phyloP scores from a whole-genome alignment of 1,140 invertebrate species.

The Lordiphosa clarofinis region DNA sequence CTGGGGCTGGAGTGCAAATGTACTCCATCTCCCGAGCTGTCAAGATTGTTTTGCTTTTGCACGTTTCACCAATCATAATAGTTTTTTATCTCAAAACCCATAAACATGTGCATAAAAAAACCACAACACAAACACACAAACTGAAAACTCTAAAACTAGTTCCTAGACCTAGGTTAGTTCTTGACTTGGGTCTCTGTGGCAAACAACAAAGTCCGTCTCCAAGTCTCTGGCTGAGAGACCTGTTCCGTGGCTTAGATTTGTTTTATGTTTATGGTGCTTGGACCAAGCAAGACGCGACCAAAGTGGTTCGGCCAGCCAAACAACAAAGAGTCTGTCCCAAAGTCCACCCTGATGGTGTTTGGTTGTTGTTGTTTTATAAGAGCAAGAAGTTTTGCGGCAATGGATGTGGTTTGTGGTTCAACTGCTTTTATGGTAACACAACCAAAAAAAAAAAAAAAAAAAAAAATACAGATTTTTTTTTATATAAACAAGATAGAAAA shows the following conservation, averaged over 20 bases:
- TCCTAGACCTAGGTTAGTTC: slow-evolving; percentile 76
- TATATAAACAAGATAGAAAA: slow-evolving; percentile 46
- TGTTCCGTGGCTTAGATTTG: slow-evolving; percentile 76
- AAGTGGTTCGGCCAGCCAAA: slow-evolving; percentile 72
- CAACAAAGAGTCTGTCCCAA: slow-evolving; percentile 69
- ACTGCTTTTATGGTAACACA: slow-evolving; percentile 74
- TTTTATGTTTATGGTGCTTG: slow-evolving; percentile 74
- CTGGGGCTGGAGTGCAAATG: slow-evolving; percentile 39
- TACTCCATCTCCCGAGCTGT: slow-evolving; percentile 41
- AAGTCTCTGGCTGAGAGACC: slow-evolving; percentile 41
- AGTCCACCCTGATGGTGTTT: slow-evolving; percentile 41
- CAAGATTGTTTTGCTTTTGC: slow-evolving; percentile 53
- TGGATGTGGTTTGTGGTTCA: slow-evolving; percentile 77
- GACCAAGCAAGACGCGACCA: slow-evolving; percentile 40
- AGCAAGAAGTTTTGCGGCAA: slow-evolving; percentile 75
- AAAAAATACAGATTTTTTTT: slow-evolving; percentile 27
- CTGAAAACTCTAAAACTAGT: slow-evolving; percentile 51
- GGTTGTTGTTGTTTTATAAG: slow-evolving; percentile 40
- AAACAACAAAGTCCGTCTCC: slow-evolving; percentile 33
- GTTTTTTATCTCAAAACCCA: slow-evolving; percentile 64
- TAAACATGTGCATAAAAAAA: slow-evolving; percentile 69
- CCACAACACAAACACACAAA: slow-evolving; percentile 9
- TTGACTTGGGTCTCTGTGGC: slow-evolving; percentile 17
- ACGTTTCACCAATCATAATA: slow-evolving; percentile 69
- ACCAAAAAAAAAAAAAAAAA: slow-evolving; percentile 33